Conservation (phyloP, 1,140 invertebrate species). For the Chelonus insularis region DNA sequence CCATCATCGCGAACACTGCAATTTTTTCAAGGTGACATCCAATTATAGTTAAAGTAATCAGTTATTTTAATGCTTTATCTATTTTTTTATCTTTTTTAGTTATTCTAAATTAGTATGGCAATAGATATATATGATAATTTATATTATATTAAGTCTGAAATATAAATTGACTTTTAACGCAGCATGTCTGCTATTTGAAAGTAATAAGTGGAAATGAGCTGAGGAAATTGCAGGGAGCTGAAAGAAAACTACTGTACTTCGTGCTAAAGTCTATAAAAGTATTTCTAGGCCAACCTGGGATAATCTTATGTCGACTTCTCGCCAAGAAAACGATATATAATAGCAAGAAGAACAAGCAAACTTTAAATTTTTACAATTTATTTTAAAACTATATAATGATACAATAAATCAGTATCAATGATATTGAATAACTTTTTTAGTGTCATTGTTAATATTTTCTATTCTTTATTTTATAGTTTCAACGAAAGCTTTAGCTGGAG, state of each 20-base stretch:
- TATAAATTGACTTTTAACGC: neutral
- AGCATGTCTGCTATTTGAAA: constrained; percentile 1
- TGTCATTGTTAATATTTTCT: constrained; percentile 19
- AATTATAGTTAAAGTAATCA: neutral
- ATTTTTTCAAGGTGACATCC: constrained; percentile 20
- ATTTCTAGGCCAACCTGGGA: constrained; percentile 18
- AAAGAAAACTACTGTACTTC: neutral
- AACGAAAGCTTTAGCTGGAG: constrained; percentile 87
- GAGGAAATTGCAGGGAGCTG: neutral
- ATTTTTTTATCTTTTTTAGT: neutral
- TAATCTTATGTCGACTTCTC: constrained; percentile 11
- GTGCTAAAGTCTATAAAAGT: constrained; percentile 9
- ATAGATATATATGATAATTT: neutral
- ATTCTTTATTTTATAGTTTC: constrained; percentile 67
- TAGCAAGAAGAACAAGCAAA: neutral
- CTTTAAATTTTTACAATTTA: neutral
- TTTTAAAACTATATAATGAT: neutral
- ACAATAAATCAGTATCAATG: neutral
- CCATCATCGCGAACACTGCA: constrained; percentile 15
- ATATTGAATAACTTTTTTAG: constrained; percentile 6
- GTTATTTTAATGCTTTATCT: neutral
- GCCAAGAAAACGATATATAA: neutral
- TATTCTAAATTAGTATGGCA: neutral
- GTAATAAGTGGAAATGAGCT: constrained; percentile 19
- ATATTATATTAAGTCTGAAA: neutral